Base-by-base conservation (phyloP, 2,113 vertebrate species). In the Synchiropus splendidus region DNA sequence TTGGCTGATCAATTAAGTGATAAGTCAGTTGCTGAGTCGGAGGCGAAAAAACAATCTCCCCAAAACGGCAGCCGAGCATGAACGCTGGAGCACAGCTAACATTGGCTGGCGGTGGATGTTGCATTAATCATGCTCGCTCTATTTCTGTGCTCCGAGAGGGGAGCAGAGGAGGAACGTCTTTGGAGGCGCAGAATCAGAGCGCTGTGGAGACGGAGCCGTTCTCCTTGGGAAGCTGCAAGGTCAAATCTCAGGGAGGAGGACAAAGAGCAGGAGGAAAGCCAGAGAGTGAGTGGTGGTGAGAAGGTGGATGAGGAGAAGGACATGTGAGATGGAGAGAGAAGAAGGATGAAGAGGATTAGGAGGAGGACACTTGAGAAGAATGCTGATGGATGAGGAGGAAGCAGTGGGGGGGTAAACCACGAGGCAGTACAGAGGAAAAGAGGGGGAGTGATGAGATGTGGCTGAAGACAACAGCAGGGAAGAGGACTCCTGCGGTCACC, bases 211-310 rank as follows among this genome's bases (percentile, higher is more conserved):
- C 80, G 74, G 58, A 48, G 73, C 80, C 75, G 83, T 85, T 84
- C 73, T 78, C 78, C 78, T 78, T 82, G 79, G 80, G 76, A 76
- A 58, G 67, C 54, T 44, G 67, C 68, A 81, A 83, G 82, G 83
- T 83, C 75, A 75, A 61, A 52, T 51, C 45, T 41, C 18, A 39
- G 40, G 17, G 27, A 33, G 48, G 42, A 50, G 35, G 34, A 48
- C 39, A 47, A 41, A 46, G 34, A 44, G 36, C 52, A 48, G 47
- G 48, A 48, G 52, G 54, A 62, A 43, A 52, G 49, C 1, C 39
- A 43, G 55, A 61, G 52, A 60, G 48, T 31, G 33, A 58, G 41
- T 1, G 2, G 10, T 40, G 52, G 16, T 14, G 56, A 62, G 10
- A 46, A 37, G 11, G 52, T 39, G 41, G 44, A 46, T 50, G 54